A percentile compares a stretch with the other conserved stretches of the same genome.
These are phyloP conservation scores for Dryas iulia DNA, from an alignment of 1,140 invertebrate genomes.

Conservation along the genomic window DNA sequence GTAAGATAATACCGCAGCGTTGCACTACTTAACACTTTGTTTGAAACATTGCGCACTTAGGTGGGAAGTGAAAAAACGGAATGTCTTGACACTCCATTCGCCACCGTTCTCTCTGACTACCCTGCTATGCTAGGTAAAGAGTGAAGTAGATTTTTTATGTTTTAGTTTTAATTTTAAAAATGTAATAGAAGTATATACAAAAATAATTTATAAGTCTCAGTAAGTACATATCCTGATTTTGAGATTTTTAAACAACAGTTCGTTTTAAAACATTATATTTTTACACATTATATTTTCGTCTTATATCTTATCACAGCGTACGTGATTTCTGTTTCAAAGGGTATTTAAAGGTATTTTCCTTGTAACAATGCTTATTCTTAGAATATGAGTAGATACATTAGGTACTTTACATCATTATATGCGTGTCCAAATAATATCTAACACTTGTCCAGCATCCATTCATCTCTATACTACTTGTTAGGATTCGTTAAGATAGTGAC, in stretches of 20 bases:
- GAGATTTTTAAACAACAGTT: not conserved
- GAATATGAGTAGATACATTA: not conserved
- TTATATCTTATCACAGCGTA: not conserved
- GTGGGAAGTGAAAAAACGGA: no score
- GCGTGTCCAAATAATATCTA: slow-evolving; percentile 22
- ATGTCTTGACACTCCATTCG: no score
- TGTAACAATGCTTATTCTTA: not conserved
- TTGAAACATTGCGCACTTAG: no score
- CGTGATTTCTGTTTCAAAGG: not conserved
- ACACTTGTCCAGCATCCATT: slow-evolving; percentile 18
- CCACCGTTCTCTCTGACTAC: no score
- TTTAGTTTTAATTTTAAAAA: no score
- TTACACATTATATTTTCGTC: not conserved
- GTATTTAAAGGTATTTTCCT: not conserved
- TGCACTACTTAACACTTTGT: no score
- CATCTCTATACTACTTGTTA: slow-evolving; percentile 31
- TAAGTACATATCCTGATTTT: no score
- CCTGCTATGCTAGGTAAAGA: no score
- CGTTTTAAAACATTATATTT: not conserved
- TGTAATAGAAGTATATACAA: no score
- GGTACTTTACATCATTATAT: not conserved
- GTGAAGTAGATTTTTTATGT: no score
- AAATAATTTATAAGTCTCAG: no score
- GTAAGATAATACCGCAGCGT: no score
- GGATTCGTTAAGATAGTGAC: slow-evolving; percentile 30